phyloP scores from a whole-genome alignment of 1,140 invertebrate genomes.

The Tenebrio molitor region DNA sequence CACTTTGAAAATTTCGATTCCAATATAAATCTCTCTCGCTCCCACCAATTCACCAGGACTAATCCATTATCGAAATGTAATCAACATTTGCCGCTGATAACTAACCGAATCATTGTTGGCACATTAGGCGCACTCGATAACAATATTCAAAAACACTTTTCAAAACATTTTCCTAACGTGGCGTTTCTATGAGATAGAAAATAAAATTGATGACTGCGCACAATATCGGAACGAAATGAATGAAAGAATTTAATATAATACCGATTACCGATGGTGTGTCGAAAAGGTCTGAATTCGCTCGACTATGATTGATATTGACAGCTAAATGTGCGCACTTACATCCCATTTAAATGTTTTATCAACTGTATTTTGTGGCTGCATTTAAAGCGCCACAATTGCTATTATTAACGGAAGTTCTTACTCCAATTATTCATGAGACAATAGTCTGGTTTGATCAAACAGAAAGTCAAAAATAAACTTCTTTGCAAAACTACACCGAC shows the following conservation, averaged over 20 bases:
- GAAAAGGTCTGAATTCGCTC: slow-evolving; percentile 18
- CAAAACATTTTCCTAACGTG: background rate
- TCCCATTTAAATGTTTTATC: slow-evolving; percentile 25
- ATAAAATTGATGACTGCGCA: slow-evolving; percentile 25
- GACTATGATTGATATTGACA: slow-evolving; percentile 45
- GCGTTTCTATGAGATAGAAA: background rate
- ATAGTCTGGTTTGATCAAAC: too few relatives aligned
- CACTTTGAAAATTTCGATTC: slow-evolving; percentile 24
- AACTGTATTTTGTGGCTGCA: background rate
- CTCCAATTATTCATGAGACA: too few relatives aligned
- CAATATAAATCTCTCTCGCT: slow-evolving; percentile 3
- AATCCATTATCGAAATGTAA: slow-evolving; percentile 16
- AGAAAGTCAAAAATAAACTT: too few relatives aligned
- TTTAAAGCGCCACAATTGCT: background rate
- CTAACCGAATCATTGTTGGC: background rate
- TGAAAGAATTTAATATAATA: slow-evolving; percentile 22
- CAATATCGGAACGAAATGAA: slow-evolving; percentile 14
- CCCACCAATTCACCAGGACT: background rate
- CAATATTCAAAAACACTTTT: background rate
- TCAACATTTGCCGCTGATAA: slow-evolving; percentile 6
- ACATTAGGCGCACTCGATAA: background rate
- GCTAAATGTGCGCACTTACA: slow-evolving; percentile 32
- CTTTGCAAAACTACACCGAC: too few relatives aligned
- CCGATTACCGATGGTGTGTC: slow-evolving; percentile 2
- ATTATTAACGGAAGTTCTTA: background rate